Percentiles rank a stretch among this genome's conserved stretches.
Evolutionary conservation across 2,797 vertebrate genomes (phyloP).

Genomic region (Pseudopleuronectes americanus): DNA sequence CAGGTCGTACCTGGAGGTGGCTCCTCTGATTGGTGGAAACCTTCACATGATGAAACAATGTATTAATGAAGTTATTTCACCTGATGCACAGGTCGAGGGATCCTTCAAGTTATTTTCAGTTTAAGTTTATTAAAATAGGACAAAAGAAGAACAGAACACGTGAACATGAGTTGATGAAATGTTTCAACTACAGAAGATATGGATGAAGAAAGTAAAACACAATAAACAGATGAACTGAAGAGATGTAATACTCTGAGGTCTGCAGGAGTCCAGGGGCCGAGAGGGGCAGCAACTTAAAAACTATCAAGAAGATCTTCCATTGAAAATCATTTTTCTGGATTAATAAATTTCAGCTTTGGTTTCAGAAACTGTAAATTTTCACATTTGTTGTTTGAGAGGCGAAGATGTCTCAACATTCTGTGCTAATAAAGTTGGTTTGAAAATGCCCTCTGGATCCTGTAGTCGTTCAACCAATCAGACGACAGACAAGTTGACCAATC

Average conservation of each 20-base stretch:
- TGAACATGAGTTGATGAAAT: not conserved
- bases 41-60: too few species aligned
- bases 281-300: not conserved
- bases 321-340: too few species aligned
- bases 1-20: too few species aligned
- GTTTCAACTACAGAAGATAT: conserved; percentile 1
- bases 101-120: not conserved
- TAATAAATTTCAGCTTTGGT: too few species aligned
- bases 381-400: too few species aligned
- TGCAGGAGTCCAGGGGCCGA: conserved; percentile 11
- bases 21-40: too few species aligned
- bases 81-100: too few species aligned
- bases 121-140: conserved; percentile 53
- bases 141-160: conserved; percentile 19
- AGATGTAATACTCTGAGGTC: conserved; percentile 40
- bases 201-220: conserved; percentile 6
- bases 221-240: conserved; percentile 14
- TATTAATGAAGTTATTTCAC: too few species aligned
- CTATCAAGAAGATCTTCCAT: too few species aligned
- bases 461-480: not conserved
- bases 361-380: too few species aligned
- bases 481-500: not conserved
- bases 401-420: too few species aligned
- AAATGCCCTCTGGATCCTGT: not conserved
- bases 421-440: not conserved